Evolutionary conservation across 2,113 vertebrate species (phyloP).

Genomic region (Psephotus haematonotus): DNA sequence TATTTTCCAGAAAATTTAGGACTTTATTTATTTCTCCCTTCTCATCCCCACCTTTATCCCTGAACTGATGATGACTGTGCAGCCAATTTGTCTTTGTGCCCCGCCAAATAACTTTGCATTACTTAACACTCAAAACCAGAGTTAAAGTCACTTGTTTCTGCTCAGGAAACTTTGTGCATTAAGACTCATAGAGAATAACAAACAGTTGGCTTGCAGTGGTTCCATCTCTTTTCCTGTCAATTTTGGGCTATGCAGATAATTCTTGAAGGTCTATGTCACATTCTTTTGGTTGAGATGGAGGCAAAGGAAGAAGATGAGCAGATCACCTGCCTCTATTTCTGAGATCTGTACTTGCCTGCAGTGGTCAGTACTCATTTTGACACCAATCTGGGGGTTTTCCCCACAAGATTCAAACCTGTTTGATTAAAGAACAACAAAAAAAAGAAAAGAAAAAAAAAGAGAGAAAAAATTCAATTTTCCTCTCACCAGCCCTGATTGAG

Average conservation of each 20-base stretch:
- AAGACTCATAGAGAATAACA: rapidly evolving
- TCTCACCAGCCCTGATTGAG: not conserved
- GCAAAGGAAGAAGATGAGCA: not conserved
- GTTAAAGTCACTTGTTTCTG: not conserved
- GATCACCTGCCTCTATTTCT: not conserved
- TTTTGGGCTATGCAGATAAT: not conserved
- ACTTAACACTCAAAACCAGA: not conserved
- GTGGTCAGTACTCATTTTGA: not conserved
- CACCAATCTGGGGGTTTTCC: not conserved
- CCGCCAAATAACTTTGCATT: not conserved
- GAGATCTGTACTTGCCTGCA: not conserved
- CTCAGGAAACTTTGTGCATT: not conserved
- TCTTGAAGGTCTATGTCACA: not conserved
- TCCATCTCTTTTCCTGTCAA: not conserved
- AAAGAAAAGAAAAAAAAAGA: no score
- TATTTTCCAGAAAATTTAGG: not conserved
- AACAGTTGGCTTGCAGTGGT: not conserved
- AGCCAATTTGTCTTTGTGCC: not conserved
- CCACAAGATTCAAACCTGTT: not conserved
- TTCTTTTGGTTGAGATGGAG: not conserved
- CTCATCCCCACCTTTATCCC: not conserved
- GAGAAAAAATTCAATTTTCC: not conserved
- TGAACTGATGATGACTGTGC: not conserved
- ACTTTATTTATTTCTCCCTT: not conserved
- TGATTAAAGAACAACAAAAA: not conserved